phyloP scores from a whole-genome alignment of 37 sponge, comb jelly and placozoan species.

The Mnemiopsis leidyi region DNA sequence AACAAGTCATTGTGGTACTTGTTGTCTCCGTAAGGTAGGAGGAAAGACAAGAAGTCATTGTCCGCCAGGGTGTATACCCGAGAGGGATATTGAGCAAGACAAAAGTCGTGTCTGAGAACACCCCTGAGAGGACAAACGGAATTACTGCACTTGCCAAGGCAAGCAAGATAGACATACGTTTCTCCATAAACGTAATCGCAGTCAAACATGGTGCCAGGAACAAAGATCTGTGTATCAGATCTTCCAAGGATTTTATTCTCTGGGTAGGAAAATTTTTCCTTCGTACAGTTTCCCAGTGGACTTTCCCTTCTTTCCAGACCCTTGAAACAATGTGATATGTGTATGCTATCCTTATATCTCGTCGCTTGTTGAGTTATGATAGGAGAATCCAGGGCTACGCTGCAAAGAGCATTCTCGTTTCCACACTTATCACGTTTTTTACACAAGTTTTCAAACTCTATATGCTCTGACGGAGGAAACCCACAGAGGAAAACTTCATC shows the following conservation, averaged over 20 bases:
- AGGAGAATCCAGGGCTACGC: not conserved
- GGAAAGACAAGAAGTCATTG: not conserved
- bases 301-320: not conserved
- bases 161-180: slow-evolving; percentile 16
- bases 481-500: slow-evolving; percentile 24
- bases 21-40: not conserved
- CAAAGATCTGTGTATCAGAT: not conserved
- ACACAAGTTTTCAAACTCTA: not conserved
- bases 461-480: not conserved
- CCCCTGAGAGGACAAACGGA: not conserved
- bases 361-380: not conserved
- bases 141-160: not conserved
- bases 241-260: not conserved
- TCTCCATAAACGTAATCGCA: not conserved
- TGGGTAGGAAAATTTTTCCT: not conserved
- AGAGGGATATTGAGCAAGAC: not conserved
- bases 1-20: not conserved
- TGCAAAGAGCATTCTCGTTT: not conserved
- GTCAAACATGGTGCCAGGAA: not conserved
- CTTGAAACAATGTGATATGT: not conserved
- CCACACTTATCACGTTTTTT: not conserved
- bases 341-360: not conserved
- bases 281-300: not conserved
- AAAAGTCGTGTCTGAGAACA: not conserved
- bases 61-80: not conserved